phyloP scores from a whole-genome alignment of 2,113 vertebrate genomes.

The Sclerurus mexicanus region DNA sequence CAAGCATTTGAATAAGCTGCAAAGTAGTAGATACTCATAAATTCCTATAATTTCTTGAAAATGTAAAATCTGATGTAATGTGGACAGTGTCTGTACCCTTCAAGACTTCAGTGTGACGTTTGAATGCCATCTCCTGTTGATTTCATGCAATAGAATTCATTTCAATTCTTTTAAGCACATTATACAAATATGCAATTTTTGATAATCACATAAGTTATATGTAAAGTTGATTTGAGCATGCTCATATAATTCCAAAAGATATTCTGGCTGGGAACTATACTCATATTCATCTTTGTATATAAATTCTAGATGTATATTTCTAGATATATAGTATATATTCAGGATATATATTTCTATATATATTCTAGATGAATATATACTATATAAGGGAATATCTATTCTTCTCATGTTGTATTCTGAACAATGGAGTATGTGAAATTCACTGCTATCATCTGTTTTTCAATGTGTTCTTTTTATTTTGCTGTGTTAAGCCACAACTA shows the following conservation, averaged over 20 bases:
- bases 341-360: no score
- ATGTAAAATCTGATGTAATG: background rate
- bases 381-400: background rate
- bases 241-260: background rate
- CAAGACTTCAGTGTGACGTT: background rate
- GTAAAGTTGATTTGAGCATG: background rate
- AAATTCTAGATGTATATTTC: no score
- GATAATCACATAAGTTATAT: background rate
- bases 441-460: background rate
- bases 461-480: background rate
- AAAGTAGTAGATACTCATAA: background rate
- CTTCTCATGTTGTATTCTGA: background rate
- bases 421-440: background rate
- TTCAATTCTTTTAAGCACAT: background rate
- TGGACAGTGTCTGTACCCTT: background rate
- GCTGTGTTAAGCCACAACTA: background rate
- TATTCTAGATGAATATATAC: no score
- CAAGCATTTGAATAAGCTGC: background rate
- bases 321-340: no score
- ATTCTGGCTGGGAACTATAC: background rate
- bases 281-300: background rate
- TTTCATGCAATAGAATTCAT: background rate
- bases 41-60: background rate
- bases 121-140: background rate
- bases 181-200: background rate